Evolutionary conservation across 2,113 vertebrate genomes (phyloP), one percentile per base, ranked within the genome.

Genomic region (Manacus vitellinus): DNA sequence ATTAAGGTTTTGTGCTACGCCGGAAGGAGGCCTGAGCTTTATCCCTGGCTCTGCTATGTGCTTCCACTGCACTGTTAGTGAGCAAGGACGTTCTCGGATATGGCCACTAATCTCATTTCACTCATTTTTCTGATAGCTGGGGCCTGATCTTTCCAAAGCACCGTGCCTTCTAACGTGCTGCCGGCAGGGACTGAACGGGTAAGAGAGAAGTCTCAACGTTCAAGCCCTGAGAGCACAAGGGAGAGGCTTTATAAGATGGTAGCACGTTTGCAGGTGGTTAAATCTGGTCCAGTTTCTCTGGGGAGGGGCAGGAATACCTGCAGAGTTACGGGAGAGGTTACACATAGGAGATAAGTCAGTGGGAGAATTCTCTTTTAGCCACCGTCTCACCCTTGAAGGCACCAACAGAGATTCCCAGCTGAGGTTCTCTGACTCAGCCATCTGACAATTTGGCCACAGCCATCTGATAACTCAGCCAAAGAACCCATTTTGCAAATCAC

Each of bases 41-140:
- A 55, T 28, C 51, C 24, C n/a, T 56, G 54, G 11, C 67, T 88
- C 66, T 85, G 58, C n/a, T 37, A 37, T 67, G 73, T 58, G 44
- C 71, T 88, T 92, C 58, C 37, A 76, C 9, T 20, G 20, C 46
- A 54, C 22, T 0, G 3, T 58, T 83, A 86, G 71, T 46, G 82
- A 92, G 49, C 2, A 1, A 52, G 30, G 55, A 85, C 3, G 2
- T 88, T 94, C 90, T 85, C 71, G 85, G 74, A 49, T 72, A 80
- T 88, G 71, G 85, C 35, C 44, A 44, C 44, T 96, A 85, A 95
- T 93, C 49, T 72, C 1, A 6, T 94, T 95, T 94, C 67, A 83
- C 62, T 93, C 37, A 79, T 83, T 94, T 92, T 90, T 94, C 75
- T 95, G 67, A 92, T 85, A 93, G 82, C 88, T 95, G 95, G 31